Conservation (phyloP, 1,140 invertebrate species). For the Meloidogyne exigua region DNA sequence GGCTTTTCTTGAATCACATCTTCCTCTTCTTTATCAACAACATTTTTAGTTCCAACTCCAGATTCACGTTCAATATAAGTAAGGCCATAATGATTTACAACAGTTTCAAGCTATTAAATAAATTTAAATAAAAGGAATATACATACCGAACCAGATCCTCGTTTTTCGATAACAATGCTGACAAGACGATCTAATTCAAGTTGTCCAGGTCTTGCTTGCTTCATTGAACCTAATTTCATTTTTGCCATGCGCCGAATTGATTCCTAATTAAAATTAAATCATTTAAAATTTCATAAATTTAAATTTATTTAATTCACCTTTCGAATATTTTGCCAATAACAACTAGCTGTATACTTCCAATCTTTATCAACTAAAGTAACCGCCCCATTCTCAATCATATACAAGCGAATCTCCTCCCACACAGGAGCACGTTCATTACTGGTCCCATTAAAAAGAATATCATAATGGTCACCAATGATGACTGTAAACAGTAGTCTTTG, state of each 20-base stretch:
- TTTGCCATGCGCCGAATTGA: constrained; percentile 26
- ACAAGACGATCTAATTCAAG: constrained; percentile 19
- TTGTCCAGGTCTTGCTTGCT: constrained; percentile 9
- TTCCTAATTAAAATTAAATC: constrained; percentile 5
- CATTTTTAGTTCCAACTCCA: background rate
- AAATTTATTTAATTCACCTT: constrained; percentile 1
- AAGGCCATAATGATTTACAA: background rate
- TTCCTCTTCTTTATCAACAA: background rate
- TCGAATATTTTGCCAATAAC: constrained; percentile 32
- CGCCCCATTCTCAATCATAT: constrained; percentile 19
- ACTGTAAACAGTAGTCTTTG: constrained; percentile 18
- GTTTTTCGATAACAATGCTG: constrained; percentile 17
- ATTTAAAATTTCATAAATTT: background rate
- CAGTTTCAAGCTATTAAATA: background rate
- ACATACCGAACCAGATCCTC: background rate
- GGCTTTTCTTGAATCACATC: background rate
- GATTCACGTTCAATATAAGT: background rate
- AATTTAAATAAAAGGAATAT: no score
- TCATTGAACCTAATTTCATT: background rate
- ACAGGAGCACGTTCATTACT: constrained; percentile 6
- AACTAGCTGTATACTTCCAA: constrained; percentile 23
- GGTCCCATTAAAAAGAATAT: constrained; percentile 15
- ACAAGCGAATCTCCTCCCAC: constrained; percentile 21
- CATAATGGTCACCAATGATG: constrained; percentile 16
- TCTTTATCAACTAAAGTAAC: constrained; percentile 24